A percentile compares a stretch with the other conserved stretches of the same genome.
These are phyloP conservation scores for Xiphorhynchus erythropygius DNA, from an alignment of 2,797 vertebrate genomes.

Conservation along the genomic window DNA sequence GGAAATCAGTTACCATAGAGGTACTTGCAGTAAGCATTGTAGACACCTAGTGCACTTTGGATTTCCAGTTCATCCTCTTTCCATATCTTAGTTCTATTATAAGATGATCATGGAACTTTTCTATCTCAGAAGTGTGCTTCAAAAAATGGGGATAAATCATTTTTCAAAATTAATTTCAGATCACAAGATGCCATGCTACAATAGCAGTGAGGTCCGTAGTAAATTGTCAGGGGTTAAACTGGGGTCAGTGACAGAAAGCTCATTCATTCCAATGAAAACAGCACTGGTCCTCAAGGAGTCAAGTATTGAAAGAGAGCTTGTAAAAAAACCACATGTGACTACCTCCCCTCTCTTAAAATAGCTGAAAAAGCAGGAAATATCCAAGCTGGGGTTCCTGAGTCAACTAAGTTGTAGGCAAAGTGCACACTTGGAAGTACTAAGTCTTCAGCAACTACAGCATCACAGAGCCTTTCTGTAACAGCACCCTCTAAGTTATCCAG, in stretches of 20 bases:
- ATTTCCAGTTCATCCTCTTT: not conserved
- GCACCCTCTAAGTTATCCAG: not conserved
- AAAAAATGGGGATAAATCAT: not conserved
- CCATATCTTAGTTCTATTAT: not conserved
- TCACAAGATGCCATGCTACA: not conserved
- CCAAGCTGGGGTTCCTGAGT: not conserved
- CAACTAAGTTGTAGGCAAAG: not conserved
- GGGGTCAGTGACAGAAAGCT: constrained; percentile 1
- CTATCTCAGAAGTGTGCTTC: not conserved
- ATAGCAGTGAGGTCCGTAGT: not conserved
- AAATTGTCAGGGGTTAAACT: constrained; percentile 7
- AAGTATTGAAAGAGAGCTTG: constrained; percentile 42
- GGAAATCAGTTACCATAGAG: not conserved
- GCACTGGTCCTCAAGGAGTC: not conserved
- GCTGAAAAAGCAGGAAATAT: constrained; percentile 42
- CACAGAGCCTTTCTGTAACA: not conserved
- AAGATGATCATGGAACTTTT: not conserved
- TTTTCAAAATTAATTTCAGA: not conserved
- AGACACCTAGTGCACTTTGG: not conserved
- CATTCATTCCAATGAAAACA: constrained; percentile 50
- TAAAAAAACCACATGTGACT: constrained; percentile 31
- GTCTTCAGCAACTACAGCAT: constrained; percentile 6
- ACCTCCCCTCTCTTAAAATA: constrained; percentile 51
- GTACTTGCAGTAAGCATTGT: not conserved
- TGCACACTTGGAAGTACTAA: not conserved